Conservation (phyloP, 2,888 invertebrate species). For the Gisinianus flammeolus region DNA sequence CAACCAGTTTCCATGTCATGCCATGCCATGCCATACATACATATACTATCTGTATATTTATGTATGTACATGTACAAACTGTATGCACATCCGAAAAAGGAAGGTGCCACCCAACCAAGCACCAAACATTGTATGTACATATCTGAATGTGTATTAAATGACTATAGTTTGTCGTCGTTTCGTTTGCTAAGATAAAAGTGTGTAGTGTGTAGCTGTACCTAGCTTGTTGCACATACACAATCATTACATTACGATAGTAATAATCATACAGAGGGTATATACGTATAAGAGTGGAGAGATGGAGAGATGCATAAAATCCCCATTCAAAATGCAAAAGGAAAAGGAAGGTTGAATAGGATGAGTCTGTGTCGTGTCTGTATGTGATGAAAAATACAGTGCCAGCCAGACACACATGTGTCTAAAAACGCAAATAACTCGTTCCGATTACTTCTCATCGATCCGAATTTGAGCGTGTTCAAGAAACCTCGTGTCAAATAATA, state of each 20-base stretch:
- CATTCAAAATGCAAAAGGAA: background rate
- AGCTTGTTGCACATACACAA: background rate
- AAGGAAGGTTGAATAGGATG: background rate
- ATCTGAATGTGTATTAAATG: too few relatives aligned
- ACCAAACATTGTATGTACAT: too few relatives aligned
- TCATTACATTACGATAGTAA: background rate
- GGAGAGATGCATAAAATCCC: too few relatives aligned
- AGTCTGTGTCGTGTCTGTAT: background rate
- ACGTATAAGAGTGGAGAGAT: background rate
- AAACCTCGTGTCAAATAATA: background rate
- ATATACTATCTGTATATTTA: too few relatives aligned
- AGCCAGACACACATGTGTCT: background rate
- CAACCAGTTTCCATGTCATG: too few relatives aligned
- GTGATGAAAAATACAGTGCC: background rate
- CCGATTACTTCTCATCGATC: background rate
- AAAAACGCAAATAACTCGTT: background rate
- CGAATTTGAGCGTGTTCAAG: background rate
- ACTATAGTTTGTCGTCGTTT: too few relatives aligned
- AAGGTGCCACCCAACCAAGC: too few relatives aligned
- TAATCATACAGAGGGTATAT: background rate
- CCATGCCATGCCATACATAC: too few relatives aligned
- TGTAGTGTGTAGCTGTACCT: background rate
- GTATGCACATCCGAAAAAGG: too few relatives aligned
- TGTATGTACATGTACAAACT: too few relatives aligned
- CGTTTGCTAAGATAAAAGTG: background rate